Evolutionary conservation across 2,888 invertebrate genomes (phyloP).

Genomic region (Dicycla oo): DNA sequence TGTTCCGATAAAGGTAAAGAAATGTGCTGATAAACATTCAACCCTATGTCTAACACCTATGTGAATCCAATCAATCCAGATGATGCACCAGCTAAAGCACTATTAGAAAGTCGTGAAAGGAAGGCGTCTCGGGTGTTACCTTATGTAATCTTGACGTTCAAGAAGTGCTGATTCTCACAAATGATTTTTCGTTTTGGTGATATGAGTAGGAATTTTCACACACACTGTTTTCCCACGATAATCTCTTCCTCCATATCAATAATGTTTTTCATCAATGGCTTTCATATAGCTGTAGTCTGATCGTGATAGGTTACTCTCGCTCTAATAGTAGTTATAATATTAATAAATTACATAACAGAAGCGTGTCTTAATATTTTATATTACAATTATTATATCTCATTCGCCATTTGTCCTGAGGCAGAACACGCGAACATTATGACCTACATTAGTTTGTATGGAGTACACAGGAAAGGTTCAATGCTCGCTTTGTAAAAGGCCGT

Average conservation of each 20-base stretch:
- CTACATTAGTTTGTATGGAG: constrained; percentile 17
- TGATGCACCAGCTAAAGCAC: neutral
- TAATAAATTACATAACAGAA: constrained; percentile 47
- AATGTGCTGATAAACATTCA: neutral
- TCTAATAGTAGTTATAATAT: constrained; percentile 19
- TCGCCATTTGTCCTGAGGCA: constrained; percentile 42
- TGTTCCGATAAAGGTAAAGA: too few species aligned
- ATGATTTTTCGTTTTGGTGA: neutral
- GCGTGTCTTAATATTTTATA: constrained; percentile 49
- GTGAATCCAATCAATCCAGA: too few species aligned
- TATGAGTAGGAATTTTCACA: neutral
- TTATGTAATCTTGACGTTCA: neutral
- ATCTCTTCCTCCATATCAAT: too few species aligned
- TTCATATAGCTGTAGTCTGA: constrained; percentile 4
- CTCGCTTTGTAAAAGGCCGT: neutral
- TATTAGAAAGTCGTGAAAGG: neutral
- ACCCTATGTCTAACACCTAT: too few species aligned
- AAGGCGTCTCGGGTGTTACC: too few species aligned
- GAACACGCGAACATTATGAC: constrained; percentile 29
- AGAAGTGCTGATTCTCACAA: too few species aligned
- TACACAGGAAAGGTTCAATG: neutral
- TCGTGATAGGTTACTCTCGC: constrained; percentile 33
- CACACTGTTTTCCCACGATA: neutral
- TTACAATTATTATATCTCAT: constrained; percentile 47
- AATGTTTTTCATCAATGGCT: neutral